Base-by-base conservation (phyloP, 2,797 vertebrate genomes). In the Diplodus puntazzo region DNA sequence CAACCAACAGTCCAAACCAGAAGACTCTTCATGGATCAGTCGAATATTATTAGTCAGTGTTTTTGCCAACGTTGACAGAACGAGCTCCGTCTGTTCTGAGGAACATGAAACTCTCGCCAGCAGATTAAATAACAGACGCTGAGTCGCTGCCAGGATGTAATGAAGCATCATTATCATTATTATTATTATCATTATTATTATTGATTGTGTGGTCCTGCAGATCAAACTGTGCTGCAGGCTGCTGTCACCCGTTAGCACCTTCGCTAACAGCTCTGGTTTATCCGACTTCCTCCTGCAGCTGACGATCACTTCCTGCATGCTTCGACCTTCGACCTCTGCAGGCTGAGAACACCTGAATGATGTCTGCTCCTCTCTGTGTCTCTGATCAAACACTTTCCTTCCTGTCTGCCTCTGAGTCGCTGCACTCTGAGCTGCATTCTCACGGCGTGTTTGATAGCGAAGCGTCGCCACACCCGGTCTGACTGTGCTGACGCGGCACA, bases 381-480 rank as follows among this genome's bases (percentile, higher is more conserved):
- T 27, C 23, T 82, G 11, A 14, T 57, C 4, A 17, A 20, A 39
- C 6, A 18, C 11, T 4, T 52, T 34, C 2, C 18, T n/a, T 25
- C 18, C 5, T 14, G n/a, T n/a, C n/a, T n/a, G n/a, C n/a, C 45
- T 60, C 68, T 70, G 69, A 79, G 34, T 55, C 58, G 0, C 16
- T 10, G 48, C 54, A 2, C 23, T 58, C 8, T 0, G 3, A 68
- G 55, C 16, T 46, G 1, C 39, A 45, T 25, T 49, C 42, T 42
- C 4, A 11, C 27, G 13, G 17, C 0, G 3, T 61, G 54, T 69
- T 50, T 23, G 72, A 55, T 70, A 52, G 77, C 59, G 69, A 55
- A 11, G 21, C 4, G 0, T 10, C 0, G 61, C 73, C 84, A 66
- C 86, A 8, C 87, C 86, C 34, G 7, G 7, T 54, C n/a, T 61